phyloP scores from a whole-genome alignment of 2,113 vertebrate genomes.

The Redunca redunca region DNA sequence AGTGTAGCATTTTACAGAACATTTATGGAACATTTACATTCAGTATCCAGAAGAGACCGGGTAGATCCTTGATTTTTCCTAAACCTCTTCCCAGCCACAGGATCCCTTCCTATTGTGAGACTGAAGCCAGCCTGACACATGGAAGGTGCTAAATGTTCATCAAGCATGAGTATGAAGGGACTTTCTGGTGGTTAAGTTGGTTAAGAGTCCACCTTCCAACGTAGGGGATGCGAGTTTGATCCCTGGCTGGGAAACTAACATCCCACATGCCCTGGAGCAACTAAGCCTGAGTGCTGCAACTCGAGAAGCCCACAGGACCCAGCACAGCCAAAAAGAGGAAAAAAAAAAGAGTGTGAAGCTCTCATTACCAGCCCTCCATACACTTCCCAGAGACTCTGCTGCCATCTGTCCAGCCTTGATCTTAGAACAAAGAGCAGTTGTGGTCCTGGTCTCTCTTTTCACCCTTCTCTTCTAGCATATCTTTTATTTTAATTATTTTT shows the following conservation, averaged over 20 bases:
- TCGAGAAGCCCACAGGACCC: background rate
- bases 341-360: background rate
- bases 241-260: background rate
- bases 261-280: background rate
- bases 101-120: background rate
- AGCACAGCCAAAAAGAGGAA: background rate
- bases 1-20: background rate
- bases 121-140: background rate
- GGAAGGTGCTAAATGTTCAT: background rate
- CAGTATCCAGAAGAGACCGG: background rate
- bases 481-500: background rate
- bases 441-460: background rate
- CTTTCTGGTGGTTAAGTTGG: background rate
- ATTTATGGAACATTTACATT: background rate
- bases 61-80: background rate
- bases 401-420: background rate
- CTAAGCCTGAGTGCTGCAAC: background rate
- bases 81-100: background rate
- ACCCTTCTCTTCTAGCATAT: background rate
- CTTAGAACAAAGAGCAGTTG: background rate
- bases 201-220: background rate
- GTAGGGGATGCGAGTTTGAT: background rate
- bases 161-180: background rate
- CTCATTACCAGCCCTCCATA: background rate
- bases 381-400: background rate